phyloP scores from a whole-genome alignment of 2,888 invertebrate genomes.

The Beris chalybata region DNA sequence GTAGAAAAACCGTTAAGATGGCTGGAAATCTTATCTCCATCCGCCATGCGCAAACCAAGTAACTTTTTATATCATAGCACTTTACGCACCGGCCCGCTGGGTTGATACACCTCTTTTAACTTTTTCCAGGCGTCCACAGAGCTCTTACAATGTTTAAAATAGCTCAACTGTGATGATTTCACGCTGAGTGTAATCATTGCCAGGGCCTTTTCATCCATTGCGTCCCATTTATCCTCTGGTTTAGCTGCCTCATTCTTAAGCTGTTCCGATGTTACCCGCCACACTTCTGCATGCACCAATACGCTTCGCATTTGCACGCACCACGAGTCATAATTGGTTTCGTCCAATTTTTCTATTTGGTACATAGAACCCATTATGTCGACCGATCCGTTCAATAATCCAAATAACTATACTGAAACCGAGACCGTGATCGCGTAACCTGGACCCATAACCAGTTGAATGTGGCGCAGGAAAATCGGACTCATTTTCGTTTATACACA shows the following conservation, averaged over 20 bases:
- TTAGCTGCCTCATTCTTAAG: background rate
- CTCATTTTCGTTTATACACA: no score
- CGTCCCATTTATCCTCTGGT: background rate
- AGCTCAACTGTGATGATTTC: background rate
- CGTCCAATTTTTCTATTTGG: conserved; percentile 1
- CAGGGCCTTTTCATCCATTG: conserved; percentile 1
- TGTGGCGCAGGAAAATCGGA: no score
- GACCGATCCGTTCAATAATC: background rate
- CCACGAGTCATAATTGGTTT: background rate
- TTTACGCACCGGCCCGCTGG: background rate
- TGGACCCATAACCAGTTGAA: conserved; percentile 9
- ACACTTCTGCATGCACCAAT: background rate
- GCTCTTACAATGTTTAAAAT: background rate
- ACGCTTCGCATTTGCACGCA: background rate
- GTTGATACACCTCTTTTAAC: background rate
- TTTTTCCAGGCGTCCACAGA: background rate
- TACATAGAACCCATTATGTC: no score
- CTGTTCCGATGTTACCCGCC: background rate
- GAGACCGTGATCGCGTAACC: background rate
- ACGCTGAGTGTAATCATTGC: background rate
- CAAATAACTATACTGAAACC: no score
- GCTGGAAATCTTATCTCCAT: background rate
- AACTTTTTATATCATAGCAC: background rate
- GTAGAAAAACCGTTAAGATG: background rate
- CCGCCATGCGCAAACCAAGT: background rate